phyloP scores from a whole-genome alignment of 2,113 vertebrate genomes.

The Diphyllodes magnificus region DNA sequence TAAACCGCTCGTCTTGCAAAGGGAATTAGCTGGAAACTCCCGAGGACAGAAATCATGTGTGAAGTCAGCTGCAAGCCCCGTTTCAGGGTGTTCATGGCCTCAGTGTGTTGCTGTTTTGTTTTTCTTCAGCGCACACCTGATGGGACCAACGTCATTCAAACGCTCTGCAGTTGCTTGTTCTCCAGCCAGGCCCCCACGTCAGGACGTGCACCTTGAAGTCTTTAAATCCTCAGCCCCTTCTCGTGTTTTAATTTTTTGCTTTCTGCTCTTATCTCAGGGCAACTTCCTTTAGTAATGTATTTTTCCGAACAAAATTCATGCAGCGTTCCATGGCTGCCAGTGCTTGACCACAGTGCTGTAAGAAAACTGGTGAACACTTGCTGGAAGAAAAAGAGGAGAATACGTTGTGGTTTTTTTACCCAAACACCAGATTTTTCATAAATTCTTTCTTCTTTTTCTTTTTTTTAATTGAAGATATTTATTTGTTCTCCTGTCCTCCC shows the following conservation, averaged over 20 bases:
- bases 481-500: background rate
- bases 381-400: background rate
- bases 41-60: constrained; percentile 16
- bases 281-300: fast-evolving
- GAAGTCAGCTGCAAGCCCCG: background rate
- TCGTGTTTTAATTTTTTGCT: background rate
- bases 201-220: background rate
- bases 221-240: background rate
- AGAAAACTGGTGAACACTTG: background rate
- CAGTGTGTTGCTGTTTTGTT: background rate
- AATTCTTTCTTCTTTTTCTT: background rate
- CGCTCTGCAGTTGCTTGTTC: background rate
- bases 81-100: background rate
- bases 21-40: constrained; percentile 41
- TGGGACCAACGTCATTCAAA: background rate
- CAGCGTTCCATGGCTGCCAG: background rate
- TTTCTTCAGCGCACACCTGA: background rate
- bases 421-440: background rate
- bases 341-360: background rate
- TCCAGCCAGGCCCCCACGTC: background rate
- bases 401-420: background rate
- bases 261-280: background rate
- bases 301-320: background rate
- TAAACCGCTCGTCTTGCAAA: background rate
- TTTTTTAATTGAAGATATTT: background rate